Conservation (phyloP, 1,140 invertebrate genomes). For the Aphidius ervi region DNA sequence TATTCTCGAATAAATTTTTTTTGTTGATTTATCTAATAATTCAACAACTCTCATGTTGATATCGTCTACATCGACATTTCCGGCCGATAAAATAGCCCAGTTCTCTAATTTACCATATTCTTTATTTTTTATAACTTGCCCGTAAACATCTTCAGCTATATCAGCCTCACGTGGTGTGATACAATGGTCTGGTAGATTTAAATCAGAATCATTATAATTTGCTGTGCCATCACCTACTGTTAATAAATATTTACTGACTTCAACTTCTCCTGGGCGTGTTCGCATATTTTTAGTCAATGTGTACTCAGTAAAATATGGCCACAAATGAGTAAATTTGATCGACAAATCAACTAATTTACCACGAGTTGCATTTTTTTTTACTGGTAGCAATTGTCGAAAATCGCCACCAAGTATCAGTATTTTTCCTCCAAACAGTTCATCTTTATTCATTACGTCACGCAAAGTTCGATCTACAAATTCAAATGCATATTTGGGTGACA, state of each 20-base stretch:
- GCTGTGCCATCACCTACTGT: conserved; percentile 21
- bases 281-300: conserved; percentile 21
- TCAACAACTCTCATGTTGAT: conserved; percentile 22
- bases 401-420: background rate
- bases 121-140: conserved; percentile 15
- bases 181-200: conserved; percentile 15
- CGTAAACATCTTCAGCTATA: conserved; percentile 16
- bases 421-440: background rate
- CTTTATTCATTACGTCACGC: background rate
- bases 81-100: conserved; percentile 20
- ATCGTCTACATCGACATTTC: conserved; percentile 22
- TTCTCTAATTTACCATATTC: conserved; percentile 10
- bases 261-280: conserved; percentile 16
- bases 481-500: background rate
- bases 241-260: conserved; percentile 22
- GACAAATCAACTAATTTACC: conserved; percentile 21
- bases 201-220: conserved; percentile 13
- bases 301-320: conserved; percentile 20
- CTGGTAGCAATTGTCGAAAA: conserved; percentile 4
- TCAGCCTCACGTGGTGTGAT: background rate
- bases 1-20: conserved; percentile 11
- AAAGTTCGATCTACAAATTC: background rate
- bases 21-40: conserved; percentile 15
- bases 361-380: conserved; percentile 17
- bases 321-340: conserved; percentile 22